These are phyloP conservation scores for Elanoides forficatus DNA, from an alignment of 2,113 vertebrate species.

Conservation along the genomic window DNA sequence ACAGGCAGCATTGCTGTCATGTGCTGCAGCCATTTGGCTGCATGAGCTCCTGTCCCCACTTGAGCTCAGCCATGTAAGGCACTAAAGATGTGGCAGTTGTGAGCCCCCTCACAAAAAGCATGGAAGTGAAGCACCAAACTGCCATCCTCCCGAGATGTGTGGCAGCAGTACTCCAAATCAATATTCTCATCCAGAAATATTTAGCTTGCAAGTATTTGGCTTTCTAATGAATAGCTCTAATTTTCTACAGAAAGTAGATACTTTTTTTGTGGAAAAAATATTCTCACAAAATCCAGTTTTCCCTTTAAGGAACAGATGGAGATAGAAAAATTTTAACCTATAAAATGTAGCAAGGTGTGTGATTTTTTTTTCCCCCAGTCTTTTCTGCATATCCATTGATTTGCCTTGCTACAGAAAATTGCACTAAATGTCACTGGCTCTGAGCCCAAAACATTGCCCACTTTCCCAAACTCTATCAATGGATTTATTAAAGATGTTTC, in stretches of 20 bases:
- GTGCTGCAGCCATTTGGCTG: not conserved
- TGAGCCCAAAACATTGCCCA: not conserved
- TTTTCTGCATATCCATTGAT: not conserved
- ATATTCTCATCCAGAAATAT: conserved; percentile 21
- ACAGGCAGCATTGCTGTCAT: not conserved
- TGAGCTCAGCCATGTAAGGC: not conserved
- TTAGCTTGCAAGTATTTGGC: conserved; percentile 31
- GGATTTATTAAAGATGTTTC: not conserved
- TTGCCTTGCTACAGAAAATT: not conserved
- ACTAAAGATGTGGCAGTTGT: not conserved
- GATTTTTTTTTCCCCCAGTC: not conserved
- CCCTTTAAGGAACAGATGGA: conserved; percentile 5
- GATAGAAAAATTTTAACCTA: not conserved
- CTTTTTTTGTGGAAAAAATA: not conserved
- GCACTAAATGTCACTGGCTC: not conserved
- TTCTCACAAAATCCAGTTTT: conserved; percentile 9
- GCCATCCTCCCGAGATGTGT: not conserved
- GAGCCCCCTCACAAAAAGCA: not conserved
- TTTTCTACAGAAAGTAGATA: conserved; percentile 17
- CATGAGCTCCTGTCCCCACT: not conserved
- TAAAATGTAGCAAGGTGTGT: not conserved
- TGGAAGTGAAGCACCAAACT: not conserved
- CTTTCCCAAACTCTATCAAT: not conserved
- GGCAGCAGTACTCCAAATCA: not conserved
- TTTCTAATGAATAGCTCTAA: conserved; percentile 30